Evolutionary conservation across 2,113 vertebrate species (phyloP).

Genomic region (Maccullochella peelii): DNA sequence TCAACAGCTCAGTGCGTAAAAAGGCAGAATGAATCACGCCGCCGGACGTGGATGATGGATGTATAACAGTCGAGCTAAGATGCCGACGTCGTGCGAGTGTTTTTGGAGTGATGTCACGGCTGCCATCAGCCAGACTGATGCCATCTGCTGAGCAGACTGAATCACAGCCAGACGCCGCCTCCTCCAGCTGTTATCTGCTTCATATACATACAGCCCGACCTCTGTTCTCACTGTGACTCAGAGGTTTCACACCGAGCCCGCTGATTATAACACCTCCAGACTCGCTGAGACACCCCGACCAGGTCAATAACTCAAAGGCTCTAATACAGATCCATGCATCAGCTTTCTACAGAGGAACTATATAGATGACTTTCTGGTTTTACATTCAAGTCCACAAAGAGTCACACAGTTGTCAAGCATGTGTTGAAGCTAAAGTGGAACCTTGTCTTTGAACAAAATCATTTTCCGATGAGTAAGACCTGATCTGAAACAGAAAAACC

Average conservation of each 20-base stretch:
- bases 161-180: slow-evolving; percentile 27
- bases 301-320: accelerated
- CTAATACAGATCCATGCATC: not conserved
- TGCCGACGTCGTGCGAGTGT: not conserved
- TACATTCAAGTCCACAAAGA: not conserved
- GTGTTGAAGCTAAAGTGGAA: not conserved
- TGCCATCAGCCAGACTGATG: slow-evolving; percentile 41
- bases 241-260: not conserved
- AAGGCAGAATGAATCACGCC: not conserved
- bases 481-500: not conserved
- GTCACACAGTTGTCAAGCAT: not conserved
- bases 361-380: not conserved
- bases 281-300: no score
- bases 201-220: not conserved
- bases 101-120: slow-evolving; percentile 32
- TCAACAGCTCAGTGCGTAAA: not conserved
- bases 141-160: slow-evolving; percentile 56
- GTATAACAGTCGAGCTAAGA: not conserved
- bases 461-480: not conserved
- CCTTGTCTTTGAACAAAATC: not conserved
- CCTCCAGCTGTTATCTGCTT: slow-evolving; percentile 65
- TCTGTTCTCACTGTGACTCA: slow-evolving; percentile 36
- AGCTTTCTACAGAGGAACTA: not conserved
- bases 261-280: not conserved
- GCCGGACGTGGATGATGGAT: slow-evolving; percentile 13